Evolutionary conservation across 2,888 invertebrate genomes (phyloP), one percentile per base, ranked within the genome.

Genomic region (Agrotis segetum): DNA sequence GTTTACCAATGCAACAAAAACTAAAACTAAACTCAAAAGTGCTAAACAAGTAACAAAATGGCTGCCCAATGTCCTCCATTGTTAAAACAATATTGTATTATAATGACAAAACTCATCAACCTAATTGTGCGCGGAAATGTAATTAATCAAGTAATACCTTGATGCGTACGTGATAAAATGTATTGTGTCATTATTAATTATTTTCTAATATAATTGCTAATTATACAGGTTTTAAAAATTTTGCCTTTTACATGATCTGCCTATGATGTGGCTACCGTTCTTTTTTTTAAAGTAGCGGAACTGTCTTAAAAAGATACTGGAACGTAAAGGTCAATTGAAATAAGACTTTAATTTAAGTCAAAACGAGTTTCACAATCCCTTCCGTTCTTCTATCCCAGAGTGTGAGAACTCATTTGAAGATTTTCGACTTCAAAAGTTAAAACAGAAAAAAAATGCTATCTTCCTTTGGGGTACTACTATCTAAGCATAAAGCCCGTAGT

Each of bases 71-170:
- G 49, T 17, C 21, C 1, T 19, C 55, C 49, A 74, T 74, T 67
- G 50, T 73, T 11, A 34, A 13, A 71, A 21, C 13, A 56, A 13
- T 56, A 56, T n/a, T 13, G 14, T 5, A 61, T 34, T 46, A 40
- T 74, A 79, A 79, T 60, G 76, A 79, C 52, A 5, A 1, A 53
- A 63, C 29, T 60, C 68, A 58, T 79, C 67, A 71, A 71, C 66
- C 79, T 68, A 55, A 66, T 71, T 79, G n/a, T n/a, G 17, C 29
- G 9, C 34, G 60, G 49, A 75, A 60, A 61, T 73, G 69, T 29
- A 21, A 21, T 6, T 58, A 62, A 58, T 19, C 24, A 40, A 60
- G 13, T 29, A 21, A 60, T 55, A n/a, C 34, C 14, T 52, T 49
- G 50, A 53, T 68, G 46, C 21, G 14, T 52, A 61, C 74, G 74